These are phyloP conservation scores for Macrosiphum euphorbiae DNA, from an alignment of 2,888 invertebrate species.

Conservation along the genomic window DNA sequence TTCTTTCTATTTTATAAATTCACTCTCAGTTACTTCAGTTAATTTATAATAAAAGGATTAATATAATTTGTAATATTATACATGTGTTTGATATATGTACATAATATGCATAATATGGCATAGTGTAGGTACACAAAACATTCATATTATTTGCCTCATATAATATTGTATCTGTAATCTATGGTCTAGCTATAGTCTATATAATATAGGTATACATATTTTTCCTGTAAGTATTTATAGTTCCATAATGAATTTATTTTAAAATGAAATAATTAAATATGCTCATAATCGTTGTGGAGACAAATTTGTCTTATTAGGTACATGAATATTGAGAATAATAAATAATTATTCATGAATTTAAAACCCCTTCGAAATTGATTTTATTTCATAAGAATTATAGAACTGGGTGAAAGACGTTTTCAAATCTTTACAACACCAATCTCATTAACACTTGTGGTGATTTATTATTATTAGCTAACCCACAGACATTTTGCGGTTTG, in stretches of 20 bases:
- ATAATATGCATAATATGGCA: not conserved
- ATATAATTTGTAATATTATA: not conserved
- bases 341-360: not conserved
- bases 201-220: not conserved
- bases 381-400: not conserved
- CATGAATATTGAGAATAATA: not conserved
- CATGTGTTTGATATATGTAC: not conserved
- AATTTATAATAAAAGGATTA: not conserved
- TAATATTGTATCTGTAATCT: not conserved
- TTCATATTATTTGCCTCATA: too few relatives aligned
- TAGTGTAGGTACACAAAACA: not conserved
- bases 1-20: not conserved
- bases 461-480: constrained; percentile 23
- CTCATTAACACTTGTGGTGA: constrained; percentile 16
- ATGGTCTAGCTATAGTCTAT: not conserved
- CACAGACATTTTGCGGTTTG: not conserved
- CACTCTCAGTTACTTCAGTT: not conserved
- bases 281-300: not conserved
- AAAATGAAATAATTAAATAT: not conserved
- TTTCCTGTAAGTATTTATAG: not conserved
- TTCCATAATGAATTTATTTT: too few relatives aligned
- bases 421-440: not conserved
- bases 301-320: not conserved
- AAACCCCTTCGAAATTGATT: not conserved
- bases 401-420: not conserved